Evolutionary conservation across 2,113 vertebrate genomes (phyloP).

Genomic region (Carassius carassius): DNA sequence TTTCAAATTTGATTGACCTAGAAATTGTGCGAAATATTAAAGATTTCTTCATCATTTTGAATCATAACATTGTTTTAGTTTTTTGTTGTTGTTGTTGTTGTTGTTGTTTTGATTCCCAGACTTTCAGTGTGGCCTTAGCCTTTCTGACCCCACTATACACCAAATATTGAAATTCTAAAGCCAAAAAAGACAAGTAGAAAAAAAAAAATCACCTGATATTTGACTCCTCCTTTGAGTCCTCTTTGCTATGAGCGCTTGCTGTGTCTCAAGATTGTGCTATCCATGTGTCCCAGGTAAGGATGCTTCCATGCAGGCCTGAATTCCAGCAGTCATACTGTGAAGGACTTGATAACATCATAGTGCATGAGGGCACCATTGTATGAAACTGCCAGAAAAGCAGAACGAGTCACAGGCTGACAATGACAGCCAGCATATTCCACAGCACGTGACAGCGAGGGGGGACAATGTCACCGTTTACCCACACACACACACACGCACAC

Average conservation of each 20-base stretch:
- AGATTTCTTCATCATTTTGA: not conserved
- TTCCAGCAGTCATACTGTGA: slow-evolving; percentile 74
- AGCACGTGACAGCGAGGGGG: slow-evolving; percentile 71
- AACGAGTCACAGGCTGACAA: slow-evolving; percentile 74
- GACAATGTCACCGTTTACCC: slow-evolving; percentile 73
- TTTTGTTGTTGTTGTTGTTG: no score
- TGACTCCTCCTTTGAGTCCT: slow-evolving; percentile 12
- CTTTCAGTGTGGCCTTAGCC: not conserved
- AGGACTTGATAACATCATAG: slow-evolving; percentile 75
- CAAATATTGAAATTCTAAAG: not conserved
- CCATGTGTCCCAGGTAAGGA: slow-evolving; percentile 72
- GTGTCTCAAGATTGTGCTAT: slow-evolving; percentile 59
- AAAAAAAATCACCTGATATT: slow-evolving; percentile 20
- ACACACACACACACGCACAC: slow-evolving; percentile 30
- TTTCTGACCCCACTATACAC: not conserved
- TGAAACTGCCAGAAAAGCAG: slow-evolving; percentile 84
- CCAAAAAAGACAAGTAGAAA: slow-evolving; percentile 14
- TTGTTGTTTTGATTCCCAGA: not conserved
- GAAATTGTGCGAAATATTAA: not conserved
- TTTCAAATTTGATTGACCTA: not conserved
- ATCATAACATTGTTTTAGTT: not conserved
- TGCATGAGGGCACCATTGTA: slow-evolving; percentile 78
- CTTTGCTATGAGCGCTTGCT: slow-evolving; percentile 56
- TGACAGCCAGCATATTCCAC: slow-evolving; percentile 80
- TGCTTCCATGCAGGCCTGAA: slow-evolving; percentile 72